A percentile compares a stretch with the other conserved stretches of the same genome.
These are phyloP conservation scores for Podargus strigoides DNA, from an alignment of 2,797 vertebrate genomes.

Conservation along the genomic window DNA sequence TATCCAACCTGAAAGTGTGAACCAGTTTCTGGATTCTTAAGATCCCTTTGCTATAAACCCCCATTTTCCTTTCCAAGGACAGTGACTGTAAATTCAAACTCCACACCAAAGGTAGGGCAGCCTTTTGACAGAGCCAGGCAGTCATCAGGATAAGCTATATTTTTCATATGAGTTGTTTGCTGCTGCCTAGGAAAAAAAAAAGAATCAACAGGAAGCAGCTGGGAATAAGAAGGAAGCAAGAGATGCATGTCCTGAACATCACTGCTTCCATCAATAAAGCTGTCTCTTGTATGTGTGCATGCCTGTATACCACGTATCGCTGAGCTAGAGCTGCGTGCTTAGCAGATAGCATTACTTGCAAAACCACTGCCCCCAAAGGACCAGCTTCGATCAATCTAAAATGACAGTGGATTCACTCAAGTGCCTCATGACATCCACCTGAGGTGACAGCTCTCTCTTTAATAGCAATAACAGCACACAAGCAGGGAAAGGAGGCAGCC, in stretches of 20 bases:
- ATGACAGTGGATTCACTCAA: not conserved
- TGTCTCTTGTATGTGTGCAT: not conserved
- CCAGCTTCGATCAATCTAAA: not conserved
- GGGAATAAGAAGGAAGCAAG: not conserved
- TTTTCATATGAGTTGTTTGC: not conserved
- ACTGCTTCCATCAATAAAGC: not conserved
- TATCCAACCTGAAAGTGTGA: not conserved
- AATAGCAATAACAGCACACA: accelerated
- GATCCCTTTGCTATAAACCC: not conserved
- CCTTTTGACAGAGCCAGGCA: not conserved
- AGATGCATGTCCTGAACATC: not conserved
- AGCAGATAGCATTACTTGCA: not conserved
- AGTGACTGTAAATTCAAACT: not conserved
- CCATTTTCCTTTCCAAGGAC: not conserved
- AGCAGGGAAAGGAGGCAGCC: not conserved
- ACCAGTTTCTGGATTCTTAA: not conserved
- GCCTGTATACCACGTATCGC: not conserved
- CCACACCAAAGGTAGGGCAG: not conserved
- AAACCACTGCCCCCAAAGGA: not conserved
- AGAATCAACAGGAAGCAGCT: not conserved
- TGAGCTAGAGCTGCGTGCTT: not conserved
- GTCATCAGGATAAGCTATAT: not conserved
- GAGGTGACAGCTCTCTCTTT: accelerated
- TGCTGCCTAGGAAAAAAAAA: not conserved
- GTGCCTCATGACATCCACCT: not conserved